Evolutionary conservation across 1,140 invertebrate species (phyloP), one percentile per base, ranked within the genome.

Genomic region (Hormaphis cornu): DNA sequence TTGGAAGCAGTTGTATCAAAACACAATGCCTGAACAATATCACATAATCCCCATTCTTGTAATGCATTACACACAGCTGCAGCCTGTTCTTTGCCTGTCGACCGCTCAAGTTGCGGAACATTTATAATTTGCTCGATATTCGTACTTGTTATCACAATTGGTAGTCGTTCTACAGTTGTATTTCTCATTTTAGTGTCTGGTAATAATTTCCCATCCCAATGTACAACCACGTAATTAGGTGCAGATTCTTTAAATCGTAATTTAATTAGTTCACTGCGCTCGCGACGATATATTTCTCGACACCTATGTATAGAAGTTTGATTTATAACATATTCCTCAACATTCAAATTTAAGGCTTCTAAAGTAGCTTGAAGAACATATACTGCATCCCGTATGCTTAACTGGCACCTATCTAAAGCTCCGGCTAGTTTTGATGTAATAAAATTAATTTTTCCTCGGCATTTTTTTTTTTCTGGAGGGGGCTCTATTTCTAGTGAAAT

Each of bases 191-290:
- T 50, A 50, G 72, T 66, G 66, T 56, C 69, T 44, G 46, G 63
- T 12, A 73, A 58, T 20, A 74, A 46, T 69, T 75, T 76, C 59
- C 72, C 74, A 72, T 74, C 71, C 73, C 71, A 74, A 46, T 74
- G 72, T 28, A 73, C 9, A 35, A 72, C 71, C 22, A 59, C 35
- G 71, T 52, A 42, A 61, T 53, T 46, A 44, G 35, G 72, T 37
- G 9, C 3, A 20, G 53, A 56, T 56, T 56, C n/a, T 35, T 56
- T 18, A 35, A 56, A 56, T 35, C 14, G 30, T 56, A 56, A 56
- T 56, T 56, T 35, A 12, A 56, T 56, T 56, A 56, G 3, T 22
- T 56, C 30, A 56, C 72, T 46, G 53, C 72, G 42, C 26, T 52
- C 48, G 24, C 48, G 24, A n/a, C 48, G 48, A n/a, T 28, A 50